Base-by-base conservation (phyloP, 2,113 vertebrate genomes). In the Odocoileus hemionus region DNA sequence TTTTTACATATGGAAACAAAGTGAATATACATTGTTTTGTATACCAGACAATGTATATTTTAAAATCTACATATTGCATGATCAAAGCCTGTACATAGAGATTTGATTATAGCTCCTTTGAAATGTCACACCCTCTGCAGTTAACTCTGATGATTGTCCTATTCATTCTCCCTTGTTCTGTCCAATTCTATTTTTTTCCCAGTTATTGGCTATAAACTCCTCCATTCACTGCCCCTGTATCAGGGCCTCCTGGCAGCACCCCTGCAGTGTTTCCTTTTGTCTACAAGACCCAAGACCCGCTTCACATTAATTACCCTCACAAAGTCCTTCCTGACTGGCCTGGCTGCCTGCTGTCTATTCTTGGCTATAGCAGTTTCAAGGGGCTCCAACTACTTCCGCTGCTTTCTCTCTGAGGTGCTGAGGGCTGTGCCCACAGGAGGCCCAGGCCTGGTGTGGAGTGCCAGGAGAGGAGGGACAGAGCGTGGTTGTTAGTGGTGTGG, bases 401-500 rank as follows among this genome's bases (percentile, higher is more conserved):
- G 5, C 61, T 55, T 12, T 84, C 52, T 5, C 67, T 1, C 26
- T 64, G 28, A n/a, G 14, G 3, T 14, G 14, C n/a, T 45, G 1
- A 76, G 8, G 14, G 16, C 14, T 55, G 13, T 17, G 4, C 1
- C 57, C 30, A 80, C 1, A 1, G 5, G 19, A n/a, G 36, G 7
- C 5, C 52, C 36, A 33, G n/a, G 30, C 4, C 3, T 26, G 60
- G 11, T 36, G 28, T 78, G 25, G 60, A 11, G 12, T 74, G 4
- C 6, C 9, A 25, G 43, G 19, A 6, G 17, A 74, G 13, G 11
- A 55, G 7, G 10, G 64, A 67, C 8, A 10, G 8, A 67, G 33
- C 64, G 0, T 19, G 16, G 33, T 16, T 58, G 11, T 54, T 43
- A 13, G 5, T 43, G 43, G 10, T 13, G 7, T 17, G 39, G 36